Percentiles rank a stretch among this genome's conserved stretches.
These are phyloP conservation scores for Micrasema longulum DNA, from an alignment of 1,140 invertebrate species.

Conservation along the genomic window DNA sequence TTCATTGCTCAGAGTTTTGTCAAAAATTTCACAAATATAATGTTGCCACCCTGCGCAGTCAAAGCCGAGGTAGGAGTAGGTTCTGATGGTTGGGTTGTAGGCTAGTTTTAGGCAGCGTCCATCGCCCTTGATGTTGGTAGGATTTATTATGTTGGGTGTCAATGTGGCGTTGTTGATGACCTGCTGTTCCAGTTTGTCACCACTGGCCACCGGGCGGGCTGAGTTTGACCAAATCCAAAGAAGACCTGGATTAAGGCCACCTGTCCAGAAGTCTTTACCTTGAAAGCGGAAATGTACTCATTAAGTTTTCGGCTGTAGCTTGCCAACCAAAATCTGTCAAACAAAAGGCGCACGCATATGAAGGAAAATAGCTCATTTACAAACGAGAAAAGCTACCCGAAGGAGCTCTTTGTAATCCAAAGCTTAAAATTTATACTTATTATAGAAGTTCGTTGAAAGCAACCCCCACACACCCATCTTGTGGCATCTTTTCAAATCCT, in stretches of 20 bases:
- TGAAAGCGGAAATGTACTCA: constrained; percentile 22
- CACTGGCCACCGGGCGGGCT: constrained; percentile 73
- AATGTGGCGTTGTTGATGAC: constrained; percentile 55
- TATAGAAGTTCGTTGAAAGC: too few species aligned
- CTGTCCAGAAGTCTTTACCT: constrained; percentile 83
- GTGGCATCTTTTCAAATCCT: too few species aligned
- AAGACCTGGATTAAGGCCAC: constrained; percentile 83
- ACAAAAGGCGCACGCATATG: too few species aligned
- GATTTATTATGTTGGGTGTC: constrained; percentile 61
- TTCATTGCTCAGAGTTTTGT: constrained; percentile 77
- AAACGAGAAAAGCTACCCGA: too few species aligned
- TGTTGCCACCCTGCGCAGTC: constrained; percentile 76
- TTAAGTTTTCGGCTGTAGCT: too few species aligned
- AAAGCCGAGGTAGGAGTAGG: constrained; percentile 77
- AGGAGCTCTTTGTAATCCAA: too few species aligned
- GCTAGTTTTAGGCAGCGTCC: constrained; percentile 58
- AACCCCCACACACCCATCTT: too few species aligned
- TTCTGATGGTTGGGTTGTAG: constrained; percentile 70
- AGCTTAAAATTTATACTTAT: too few species aligned
- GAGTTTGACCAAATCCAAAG: constrained; percentile 88
- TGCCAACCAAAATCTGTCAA: too few species aligned
- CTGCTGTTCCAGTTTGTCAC: constrained; percentile 59
- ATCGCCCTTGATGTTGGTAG: constrained; percentile 63
- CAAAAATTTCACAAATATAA: constrained; percentile 79
- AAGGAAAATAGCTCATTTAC: too few species aligned